Evolutionary conservation across 2,797 vertebrate species (phyloP), one percentile per base, ranked within the genome.

Genomic region (Malurus leucopterus): DNA sequence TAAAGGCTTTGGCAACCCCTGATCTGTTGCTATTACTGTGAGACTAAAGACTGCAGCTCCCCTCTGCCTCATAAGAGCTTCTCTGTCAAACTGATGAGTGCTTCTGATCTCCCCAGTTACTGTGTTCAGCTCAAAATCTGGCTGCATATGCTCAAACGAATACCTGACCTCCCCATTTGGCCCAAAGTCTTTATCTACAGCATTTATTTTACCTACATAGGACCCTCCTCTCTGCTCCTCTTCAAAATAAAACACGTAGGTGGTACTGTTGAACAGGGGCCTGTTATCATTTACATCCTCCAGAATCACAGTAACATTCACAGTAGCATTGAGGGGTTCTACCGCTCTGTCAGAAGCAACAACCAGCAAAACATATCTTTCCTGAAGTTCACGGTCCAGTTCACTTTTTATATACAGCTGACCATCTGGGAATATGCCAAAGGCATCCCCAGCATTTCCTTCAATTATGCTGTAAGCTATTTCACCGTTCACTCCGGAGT

Each of bases 211-310:
- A 61, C 99, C 99, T 16, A 99, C 98, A 18, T 95, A 95, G 0
- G 98, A 98, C 6, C 99, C 99, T 27, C 98, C 97, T 46, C 79
- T 96, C 96, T 99, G 98, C 75, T 99, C 99, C 77, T 99, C 99
- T 92, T 98, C 98, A 88, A 99, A 99, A 83, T 98, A 98, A 96
- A 99, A 99, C 18, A 99, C 98, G 11, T 99, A 99, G 95, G 98
- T 99, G 29, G 99, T 99, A 94, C 99, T 99, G 96, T 99, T 99
- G 92, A 99, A 99, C 61, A 99, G 97, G 8, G 99, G 99, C 3
- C 99, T 98, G 75, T 99, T 99, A 73, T 99, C 99, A 44, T 99
- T 99, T 11, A 99, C 98, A 46, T 99, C 99, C 51, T 99, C 98
- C 26, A 99, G 95, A 89, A 99, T 98, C 17, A 99, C 97, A 1